These are phyloP conservation scores for Caracal caracal DNA, from an alignment of 2,113 vertebrate genomes.

Conservation along the genomic window DNA sequence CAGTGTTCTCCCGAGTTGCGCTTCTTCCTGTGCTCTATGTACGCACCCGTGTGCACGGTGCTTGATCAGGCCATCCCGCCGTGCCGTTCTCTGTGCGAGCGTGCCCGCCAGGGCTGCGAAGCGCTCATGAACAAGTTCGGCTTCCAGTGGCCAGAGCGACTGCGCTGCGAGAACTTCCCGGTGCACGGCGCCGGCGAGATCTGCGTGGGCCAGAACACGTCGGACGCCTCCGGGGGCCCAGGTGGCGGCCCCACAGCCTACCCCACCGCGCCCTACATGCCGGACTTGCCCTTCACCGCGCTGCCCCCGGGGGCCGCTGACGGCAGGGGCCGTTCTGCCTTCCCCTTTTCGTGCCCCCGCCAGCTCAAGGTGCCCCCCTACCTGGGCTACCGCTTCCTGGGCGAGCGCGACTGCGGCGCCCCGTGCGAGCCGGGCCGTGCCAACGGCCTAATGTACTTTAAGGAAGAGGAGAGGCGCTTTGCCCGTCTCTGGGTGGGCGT, in stretches of 20 bases:
- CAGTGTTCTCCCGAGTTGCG: conserved; percentile 93
- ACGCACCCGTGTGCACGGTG: conserved; percentile 92
- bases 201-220: conserved; percentile 93
- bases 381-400: conserved; percentile 93
- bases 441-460: conserved; percentile 94
- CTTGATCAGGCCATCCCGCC: conserved; percentile 92
- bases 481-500: conserved; percentile 93
- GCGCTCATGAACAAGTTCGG: conserved; percentile 95
- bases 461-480: conserved; percentile 92
- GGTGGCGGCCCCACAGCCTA: conserved; percentile 82
- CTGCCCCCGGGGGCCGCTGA: conserved; percentile 67
- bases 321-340: conserved; percentile 65
- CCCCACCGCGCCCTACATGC: conserved; percentile 83
- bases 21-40: conserved; percentile 95
- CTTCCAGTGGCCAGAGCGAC: conserved; percentile 92
- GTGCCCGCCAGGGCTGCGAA: conserved; percentile 93
- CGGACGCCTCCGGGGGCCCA: conserved; percentile 81
- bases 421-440: conserved; percentile 92
- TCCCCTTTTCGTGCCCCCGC: conserved; percentile 91
- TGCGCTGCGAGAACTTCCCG: conserved; percentile 91
- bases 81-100: conserved; percentile 91
- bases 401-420: conserved; percentile 93
- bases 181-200: conserved; percentile 91
- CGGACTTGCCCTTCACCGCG: conserved; percentile 83
- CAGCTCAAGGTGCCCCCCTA: conserved; percentile 94